phyloP scores from a whole-genome alignment of 2,888 invertebrate species.

The Mongoloraphidia duomilia region DNA sequence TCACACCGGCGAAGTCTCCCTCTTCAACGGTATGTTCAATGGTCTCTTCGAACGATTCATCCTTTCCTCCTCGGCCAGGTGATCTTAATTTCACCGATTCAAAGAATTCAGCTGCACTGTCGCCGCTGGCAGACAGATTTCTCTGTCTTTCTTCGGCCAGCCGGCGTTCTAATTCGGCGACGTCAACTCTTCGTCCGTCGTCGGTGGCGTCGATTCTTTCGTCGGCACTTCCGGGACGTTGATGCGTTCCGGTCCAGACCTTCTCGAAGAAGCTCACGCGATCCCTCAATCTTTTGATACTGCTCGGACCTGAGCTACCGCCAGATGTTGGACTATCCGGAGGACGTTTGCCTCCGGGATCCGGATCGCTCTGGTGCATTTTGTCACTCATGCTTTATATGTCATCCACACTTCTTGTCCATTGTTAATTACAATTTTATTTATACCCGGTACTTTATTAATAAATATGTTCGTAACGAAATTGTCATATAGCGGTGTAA shows the following conservation, averaged over 20 bases:
- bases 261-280: constrained; percentile 70
- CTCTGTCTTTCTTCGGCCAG: constrained; percentile 40
- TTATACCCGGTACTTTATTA: too few species aligned
- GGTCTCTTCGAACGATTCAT: constrained; percentile 30
- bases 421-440: too few species aligned
- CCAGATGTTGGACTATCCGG: constrained; percentile 23
- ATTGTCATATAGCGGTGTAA: too few species aligned
- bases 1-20: constrained; percentile 47
- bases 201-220: constrained; percentile 26
- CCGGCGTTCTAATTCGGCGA: constrained; percentile 44
- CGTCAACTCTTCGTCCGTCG: constrained; percentile 31
- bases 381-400: constrained; percentile 15
- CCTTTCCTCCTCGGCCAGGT: constrained; percentile 21
- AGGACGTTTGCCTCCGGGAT: constrained; percentile 22
- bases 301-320: constrained; percentile 25
- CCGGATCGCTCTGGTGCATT: constrained; percentile 18
- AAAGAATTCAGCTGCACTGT: constrained; percentile 28
- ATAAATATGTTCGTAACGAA: too few species aligned
- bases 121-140: constrained; percentile 31
- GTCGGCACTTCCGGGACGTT: constrained; percentile 26
- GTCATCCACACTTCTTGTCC: not conserved
- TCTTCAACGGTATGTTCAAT: constrained; percentile 41
- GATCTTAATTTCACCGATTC: constrained; percentile 42
- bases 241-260: constrained; percentile 46
- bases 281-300: constrained; percentile 44